Percentiles rank a stretch among this genome's conserved stretches.
phyloP scores from a whole-genome alignment of 2,797 vertebrate species.

The Chaunax sp. region DNA sequence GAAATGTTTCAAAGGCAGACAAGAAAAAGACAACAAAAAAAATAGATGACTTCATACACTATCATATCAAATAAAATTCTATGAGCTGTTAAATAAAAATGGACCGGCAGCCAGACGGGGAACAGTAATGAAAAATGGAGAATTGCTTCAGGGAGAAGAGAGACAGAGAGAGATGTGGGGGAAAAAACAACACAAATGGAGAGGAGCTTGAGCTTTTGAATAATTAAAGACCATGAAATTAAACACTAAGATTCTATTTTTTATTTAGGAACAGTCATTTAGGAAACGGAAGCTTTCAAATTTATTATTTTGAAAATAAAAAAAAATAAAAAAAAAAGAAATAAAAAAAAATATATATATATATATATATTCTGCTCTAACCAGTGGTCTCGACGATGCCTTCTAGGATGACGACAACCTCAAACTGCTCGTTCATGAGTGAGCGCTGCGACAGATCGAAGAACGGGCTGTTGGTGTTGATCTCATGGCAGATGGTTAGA shows the following conservation, averaged over 20 bases:
- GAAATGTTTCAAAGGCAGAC: slow-evolving; percentile 17
- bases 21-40: slow-evolving; percentile 6
- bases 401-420: slow-evolving; percentile 93
- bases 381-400: slow-evolving; percentile 94
- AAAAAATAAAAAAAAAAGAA: too few species aligned
- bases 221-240: slow-evolving; percentile 71
- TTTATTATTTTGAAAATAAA: not conserved
- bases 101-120: slow-evolving; percentile 21
- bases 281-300: slow-evolving; percentile 18
- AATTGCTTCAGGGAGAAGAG: slow-evolving; percentile 31
- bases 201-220: slow-evolving; percentile 52
- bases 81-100: slow-evolving; percentile 25
- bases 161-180: slow-evolving; percentile 11
- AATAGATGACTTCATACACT: not conserved
- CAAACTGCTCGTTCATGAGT: slow-evolving; percentile 89
- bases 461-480: slow-evolving; percentile 90
- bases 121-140: slow-evolving; percentile 26
- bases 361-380: slow-evolving; percentile 55
- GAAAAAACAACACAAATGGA: slow-evolving; percentile 30
- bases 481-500: slow-evolving; percentile 93
- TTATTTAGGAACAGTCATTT: not conserved
- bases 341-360: not conserved
- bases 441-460: slow-evolving; percentile 91
- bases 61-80: not conserved
- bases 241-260: slow-evolving; percentile 41